Conservation (phyloP, 2,888 invertebrate genomes). For the Phragmatobia fuliginosa region DNA sequence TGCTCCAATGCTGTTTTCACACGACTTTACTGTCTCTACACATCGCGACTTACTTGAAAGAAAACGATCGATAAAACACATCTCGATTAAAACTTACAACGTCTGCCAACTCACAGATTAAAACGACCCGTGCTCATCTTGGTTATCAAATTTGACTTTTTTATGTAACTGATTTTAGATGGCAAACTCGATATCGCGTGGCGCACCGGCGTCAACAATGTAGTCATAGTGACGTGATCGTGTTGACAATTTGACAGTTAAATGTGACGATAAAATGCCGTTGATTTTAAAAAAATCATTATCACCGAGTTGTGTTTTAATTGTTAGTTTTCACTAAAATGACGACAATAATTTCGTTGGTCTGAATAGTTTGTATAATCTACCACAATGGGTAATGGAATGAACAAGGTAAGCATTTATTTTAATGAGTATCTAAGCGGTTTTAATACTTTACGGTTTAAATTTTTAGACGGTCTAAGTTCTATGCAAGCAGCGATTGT, state of each 20-base stretch:
- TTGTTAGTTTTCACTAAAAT: constrained; percentile 59
- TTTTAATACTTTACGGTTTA: constrained; percentile 1
- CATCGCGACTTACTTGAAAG: constrained; percentile 46
- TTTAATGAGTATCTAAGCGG: constrained; percentile 10
- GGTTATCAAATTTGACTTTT: constrained; percentile 53
- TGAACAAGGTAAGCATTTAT: constrained; percentile 92
- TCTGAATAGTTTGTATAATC: constrained; percentile 56
- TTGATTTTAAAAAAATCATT: constrained; percentile 62
- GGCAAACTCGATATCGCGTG: constrained; percentile 68
- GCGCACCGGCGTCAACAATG: constrained; percentile 82
- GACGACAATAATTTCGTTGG: constrained; percentile 69
- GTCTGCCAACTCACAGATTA: constrained; percentile 31
- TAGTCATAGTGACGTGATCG: constrained; percentile 82
- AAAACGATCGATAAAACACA: constrained; percentile 67
- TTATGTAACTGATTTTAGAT: constrained; percentile 57
- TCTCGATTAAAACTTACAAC: constrained; percentile 46
- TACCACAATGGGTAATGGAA: constrained; percentile 92
- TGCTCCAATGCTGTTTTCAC: constrained; percentile 42
- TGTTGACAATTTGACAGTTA: constrained; percentile 79
- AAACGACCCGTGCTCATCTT: constrained; percentile 30
- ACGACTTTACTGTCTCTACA: constrained; percentile 30
- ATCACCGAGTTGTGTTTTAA: constrained; percentile 57
- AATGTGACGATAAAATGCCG: constrained; percentile 57
- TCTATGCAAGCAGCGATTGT: constrained; percentile 53
- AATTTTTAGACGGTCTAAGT: constrained; percentile 33